These are phyloP conservation scores for Linnaemya vulpina DNA, from an alignment of 2,888 invertebrate genomes.

Conservation along the genomic window DNA sequence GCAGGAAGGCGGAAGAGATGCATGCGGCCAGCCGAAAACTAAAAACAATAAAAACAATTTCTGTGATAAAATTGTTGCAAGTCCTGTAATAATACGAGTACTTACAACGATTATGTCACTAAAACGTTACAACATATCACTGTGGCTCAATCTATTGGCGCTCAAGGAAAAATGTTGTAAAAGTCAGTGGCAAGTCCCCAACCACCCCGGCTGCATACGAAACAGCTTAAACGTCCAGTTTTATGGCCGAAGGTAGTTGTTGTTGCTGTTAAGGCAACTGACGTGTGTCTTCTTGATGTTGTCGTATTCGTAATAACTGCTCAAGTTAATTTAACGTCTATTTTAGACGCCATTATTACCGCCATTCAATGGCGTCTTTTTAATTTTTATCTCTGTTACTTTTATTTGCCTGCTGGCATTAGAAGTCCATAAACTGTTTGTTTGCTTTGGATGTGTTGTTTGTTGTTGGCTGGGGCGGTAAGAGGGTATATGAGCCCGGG, in stretches of 20 bases:
- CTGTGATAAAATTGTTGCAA: constrained; percentile 46
- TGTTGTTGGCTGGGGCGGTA: constrained; percentile 3
- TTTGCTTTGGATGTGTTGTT: not conserved
- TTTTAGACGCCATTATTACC: constrained; percentile 80
- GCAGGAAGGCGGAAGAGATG: constrained; percentile 6
- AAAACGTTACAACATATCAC: constrained; percentile 41
- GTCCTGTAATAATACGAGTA: constrained; percentile 27
- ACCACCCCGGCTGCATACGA: not conserved
- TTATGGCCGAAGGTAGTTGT: constrained; percentile 40
- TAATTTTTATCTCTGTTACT: constrained; percentile 78
- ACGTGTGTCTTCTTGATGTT: constrained; percentile 38
- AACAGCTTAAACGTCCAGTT: constrained; percentile 61
- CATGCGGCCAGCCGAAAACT: constrained; percentile 8
- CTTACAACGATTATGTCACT: constrained; percentile 18
- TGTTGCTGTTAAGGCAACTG: constrained; percentile 8
- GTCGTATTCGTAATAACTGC: constrained; percentile 56
- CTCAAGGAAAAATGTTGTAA: constrained; percentile 54
- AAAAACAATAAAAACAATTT: constrained; percentile 51
- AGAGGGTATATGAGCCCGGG: not conserved
- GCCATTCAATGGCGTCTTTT: constrained; percentile 80
- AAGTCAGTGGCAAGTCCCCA: constrained; percentile 34
- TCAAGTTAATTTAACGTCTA: constrained; percentile 72
- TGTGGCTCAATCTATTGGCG: constrained; percentile 47
- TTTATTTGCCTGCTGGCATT: constrained; percentile 51
- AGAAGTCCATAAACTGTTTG: constrained; percentile 49